Conservation (phyloP, 2,888 invertebrate genomes). For the Dyspetes luteomarginatus region DNA sequence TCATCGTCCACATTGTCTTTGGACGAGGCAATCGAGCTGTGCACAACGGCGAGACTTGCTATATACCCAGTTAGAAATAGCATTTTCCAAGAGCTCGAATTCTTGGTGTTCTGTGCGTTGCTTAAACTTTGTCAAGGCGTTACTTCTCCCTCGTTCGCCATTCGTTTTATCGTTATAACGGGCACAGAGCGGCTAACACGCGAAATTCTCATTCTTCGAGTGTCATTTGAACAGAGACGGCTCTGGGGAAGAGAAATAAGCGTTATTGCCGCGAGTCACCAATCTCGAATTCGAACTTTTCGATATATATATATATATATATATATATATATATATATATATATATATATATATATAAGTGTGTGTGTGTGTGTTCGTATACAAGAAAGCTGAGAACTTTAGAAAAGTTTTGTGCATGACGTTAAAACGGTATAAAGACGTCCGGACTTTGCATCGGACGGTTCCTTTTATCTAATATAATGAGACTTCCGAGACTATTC, state of each 20-base stretch:
- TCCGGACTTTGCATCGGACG: conserved; percentile 20
- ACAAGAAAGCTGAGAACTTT: conserved; percentile 8
- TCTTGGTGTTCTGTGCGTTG: conserved; percentile 21
- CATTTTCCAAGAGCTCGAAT: conserved; percentile 44
- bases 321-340: not conserved
- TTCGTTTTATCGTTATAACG: conserved; percentile 62
- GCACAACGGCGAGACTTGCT: conserved; percentile 7
- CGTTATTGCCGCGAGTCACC: conserved; percentile 31
- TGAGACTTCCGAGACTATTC: conserved; percentile 21
- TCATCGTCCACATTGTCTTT: conserved; percentile 62
- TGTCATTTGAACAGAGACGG: not conserved
- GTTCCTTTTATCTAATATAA: conserved; percentile 31
- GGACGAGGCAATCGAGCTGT: conserved; percentile 62
- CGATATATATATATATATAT: not conserved
- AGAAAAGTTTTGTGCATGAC: conserved; percentile 49
- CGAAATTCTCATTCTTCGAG: conserved; percentile 19
- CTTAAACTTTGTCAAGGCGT: conserved; percentile 69
- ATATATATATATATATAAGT: not conserved
- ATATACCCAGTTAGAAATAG: not conserved
- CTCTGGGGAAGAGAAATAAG: conserved; percentile 10
- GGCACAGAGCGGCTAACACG: conserved; percentile 1
- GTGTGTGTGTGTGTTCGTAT: too few species aligned
- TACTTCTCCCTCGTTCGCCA: conserved; percentile 63
- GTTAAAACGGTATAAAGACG: conserved; percentile 47
- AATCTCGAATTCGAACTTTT: not conserved